These are phyloP conservation scores for Habrosyne pyritoides DNA, from an alignment of 2,888 invertebrate genomes.

Conservation along the genomic window DNA sequence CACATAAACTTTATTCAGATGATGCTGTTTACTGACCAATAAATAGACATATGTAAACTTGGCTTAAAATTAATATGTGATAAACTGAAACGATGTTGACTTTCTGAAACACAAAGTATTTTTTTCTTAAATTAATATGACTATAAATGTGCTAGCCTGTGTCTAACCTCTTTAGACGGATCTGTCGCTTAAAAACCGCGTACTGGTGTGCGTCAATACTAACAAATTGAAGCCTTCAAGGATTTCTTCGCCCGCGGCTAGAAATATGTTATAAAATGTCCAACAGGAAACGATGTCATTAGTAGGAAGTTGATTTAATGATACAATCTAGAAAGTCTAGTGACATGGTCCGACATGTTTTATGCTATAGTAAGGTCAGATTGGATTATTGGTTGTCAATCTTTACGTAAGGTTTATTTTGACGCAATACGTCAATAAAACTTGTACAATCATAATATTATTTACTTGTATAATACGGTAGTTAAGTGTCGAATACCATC, in stretches of 20 bases:
- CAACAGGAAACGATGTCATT: constrained; percentile 7
- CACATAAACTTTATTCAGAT: no score
- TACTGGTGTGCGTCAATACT: background rate
- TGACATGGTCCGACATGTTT: background rate
- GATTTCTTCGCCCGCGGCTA: constrained; percentile 1
- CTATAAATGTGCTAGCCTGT: no score
- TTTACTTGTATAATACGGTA: no score
- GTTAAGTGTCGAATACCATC: no score
- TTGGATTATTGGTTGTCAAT: background rate
- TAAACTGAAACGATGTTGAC: no score
- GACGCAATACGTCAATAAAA: background rate
- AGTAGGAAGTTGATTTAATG: constrained; percentile 7
- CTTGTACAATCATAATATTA: no score
- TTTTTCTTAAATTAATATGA: no score
- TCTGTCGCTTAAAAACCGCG: background rate
- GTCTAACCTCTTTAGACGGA: background rate
- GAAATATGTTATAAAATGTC: background rate
- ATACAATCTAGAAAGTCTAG: constrained; percentile 9
- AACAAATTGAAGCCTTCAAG: background rate
- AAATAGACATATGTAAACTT: no score
- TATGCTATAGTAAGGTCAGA: background rate
- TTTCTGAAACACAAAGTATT: no score
- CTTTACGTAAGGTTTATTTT: background rate
- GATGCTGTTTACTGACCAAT: no score
- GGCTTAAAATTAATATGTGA: no score